Conservation (phyloP, 2,797 vertebrate genomes). For the Garrulus glandarius region DNA sequence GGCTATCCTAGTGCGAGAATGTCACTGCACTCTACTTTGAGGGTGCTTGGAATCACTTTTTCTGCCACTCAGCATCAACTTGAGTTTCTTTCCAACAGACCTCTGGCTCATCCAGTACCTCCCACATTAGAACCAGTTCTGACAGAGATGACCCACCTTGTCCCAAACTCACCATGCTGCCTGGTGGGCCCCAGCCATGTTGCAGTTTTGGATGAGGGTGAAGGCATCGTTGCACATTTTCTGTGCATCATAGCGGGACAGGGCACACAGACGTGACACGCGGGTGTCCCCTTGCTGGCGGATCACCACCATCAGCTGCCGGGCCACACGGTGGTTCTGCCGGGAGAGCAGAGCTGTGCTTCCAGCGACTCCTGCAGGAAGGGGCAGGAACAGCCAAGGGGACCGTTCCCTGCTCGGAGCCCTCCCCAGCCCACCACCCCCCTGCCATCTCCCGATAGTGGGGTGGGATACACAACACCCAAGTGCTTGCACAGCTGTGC, state of each 20-base stretch:
- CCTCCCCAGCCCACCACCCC: too few relatives aligned
- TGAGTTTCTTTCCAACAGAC: not conserved
- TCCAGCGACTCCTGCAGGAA: conserved; percentile 12
- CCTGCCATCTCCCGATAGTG: not conserved
- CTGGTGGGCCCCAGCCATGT: conserved; percentile 84
- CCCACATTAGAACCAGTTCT: not conserved
- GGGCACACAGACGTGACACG: conserved; percentile 87
- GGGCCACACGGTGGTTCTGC: conserved; percentile 90
- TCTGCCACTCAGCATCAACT: not conserved
- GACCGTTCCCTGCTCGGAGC: not conserved
- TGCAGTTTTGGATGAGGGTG: conserved; percentile 87
- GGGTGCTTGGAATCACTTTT: not conserved
- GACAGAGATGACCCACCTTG: not conserved
- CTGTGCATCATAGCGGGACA: conserved; percentile 85
- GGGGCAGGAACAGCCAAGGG: not conserved
- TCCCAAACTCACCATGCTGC: conserved; percentile 84
- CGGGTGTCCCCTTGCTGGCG: conserved; percentile 81
- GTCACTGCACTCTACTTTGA: rapidly evolving
- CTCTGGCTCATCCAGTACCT: not conserved
- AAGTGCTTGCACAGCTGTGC: not conserved
- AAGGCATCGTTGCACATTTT: conserved; percentile 88
- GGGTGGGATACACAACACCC: not conserved
- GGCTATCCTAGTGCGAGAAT: not conserved
- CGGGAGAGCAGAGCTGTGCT: not conserved
- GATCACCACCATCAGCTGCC: conserved; percentile 84